phyloP scores from a whole-genome alignment of 1,140 invertebrate genomes.

The Brachionus angularis region DNA sequence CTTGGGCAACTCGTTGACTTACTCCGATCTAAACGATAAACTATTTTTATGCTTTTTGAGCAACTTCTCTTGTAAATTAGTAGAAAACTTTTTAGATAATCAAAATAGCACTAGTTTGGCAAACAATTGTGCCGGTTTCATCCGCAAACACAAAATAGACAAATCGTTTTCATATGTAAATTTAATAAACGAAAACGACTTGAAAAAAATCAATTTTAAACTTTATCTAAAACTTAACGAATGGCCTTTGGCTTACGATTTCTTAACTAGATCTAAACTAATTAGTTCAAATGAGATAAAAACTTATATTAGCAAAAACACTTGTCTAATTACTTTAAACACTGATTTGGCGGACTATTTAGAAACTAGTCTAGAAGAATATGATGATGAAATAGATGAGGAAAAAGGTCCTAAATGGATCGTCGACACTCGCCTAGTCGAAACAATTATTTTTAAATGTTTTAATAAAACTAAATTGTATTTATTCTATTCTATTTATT shows the following conservation, averaged over 20 bases:
- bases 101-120: neutral
- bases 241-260: constrained; percentile 7
- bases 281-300: neutral
- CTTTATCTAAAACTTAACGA: neutral
- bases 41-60: constrained; percentile 31
- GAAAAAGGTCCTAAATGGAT: too few relatives aligned
- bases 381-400: too few relatives aligned
- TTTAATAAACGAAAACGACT: neutral
- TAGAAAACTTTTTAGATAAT: constrained; percentile 3
- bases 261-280: neutral
- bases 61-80: constrained; percentile 36
- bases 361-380: neutral
- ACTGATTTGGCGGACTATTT: neutral
- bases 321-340: constrained; percentile 8
- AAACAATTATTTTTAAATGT: constrained; percentile 26
- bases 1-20: neutral
- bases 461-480: neutral
- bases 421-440: constrained; percentile 27
- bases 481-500: neutral
- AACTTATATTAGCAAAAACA: neutral
- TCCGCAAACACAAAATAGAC: constrained; percentile 30
- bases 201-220: constrained; percentile 2
- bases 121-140: constrained; percentile 10
- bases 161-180: constrained; percentile 2
- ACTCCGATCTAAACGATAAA: constrained; percentile 15